Evolutionary conservation across 2,797 vertebrate genomes (phyloP).

Genomic region (Molossus alvarezi): DNA sequence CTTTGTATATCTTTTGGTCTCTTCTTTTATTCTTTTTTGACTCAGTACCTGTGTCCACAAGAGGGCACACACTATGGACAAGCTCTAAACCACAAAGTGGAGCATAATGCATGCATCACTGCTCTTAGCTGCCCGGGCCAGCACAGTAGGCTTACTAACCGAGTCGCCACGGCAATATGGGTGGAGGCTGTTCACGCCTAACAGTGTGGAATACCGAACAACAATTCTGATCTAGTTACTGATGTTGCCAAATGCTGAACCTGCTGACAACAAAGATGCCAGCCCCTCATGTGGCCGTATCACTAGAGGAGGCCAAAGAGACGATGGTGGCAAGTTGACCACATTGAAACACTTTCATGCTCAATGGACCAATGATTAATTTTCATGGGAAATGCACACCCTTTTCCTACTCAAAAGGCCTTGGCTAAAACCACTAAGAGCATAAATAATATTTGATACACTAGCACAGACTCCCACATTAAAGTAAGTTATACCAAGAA

Average conservation of each 20-base stretch:
- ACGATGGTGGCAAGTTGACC: neutral
- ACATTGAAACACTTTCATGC: neutral
- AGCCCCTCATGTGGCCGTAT: neutral
- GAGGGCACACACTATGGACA: neutral
- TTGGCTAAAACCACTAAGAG: neutral
- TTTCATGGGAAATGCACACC: neutral
- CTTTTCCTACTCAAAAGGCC: neutral
- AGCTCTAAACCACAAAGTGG: neutral
- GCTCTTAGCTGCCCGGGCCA: neutral
- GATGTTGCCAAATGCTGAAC: neutral
- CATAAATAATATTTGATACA: neutral
- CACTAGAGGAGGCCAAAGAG: neutral
- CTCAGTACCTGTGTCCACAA: neutral
- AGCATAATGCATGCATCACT: neutral
- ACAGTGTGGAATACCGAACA: neutral
- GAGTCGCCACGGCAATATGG: neutral
- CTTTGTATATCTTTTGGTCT: too few species aligned
- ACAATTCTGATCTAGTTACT: neutral
- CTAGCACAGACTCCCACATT: neutral
- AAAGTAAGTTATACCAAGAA: neutral
- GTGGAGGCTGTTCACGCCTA: neutral
- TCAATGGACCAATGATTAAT: neutral
- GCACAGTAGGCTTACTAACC: neutral
- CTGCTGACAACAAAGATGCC: neutral
- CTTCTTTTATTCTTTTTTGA: too few species aligned